Evolutionary conservation across 2,888 invertebrate species (phyloP).

Genomic region (Omphaloscelis lunosa): DNA sequence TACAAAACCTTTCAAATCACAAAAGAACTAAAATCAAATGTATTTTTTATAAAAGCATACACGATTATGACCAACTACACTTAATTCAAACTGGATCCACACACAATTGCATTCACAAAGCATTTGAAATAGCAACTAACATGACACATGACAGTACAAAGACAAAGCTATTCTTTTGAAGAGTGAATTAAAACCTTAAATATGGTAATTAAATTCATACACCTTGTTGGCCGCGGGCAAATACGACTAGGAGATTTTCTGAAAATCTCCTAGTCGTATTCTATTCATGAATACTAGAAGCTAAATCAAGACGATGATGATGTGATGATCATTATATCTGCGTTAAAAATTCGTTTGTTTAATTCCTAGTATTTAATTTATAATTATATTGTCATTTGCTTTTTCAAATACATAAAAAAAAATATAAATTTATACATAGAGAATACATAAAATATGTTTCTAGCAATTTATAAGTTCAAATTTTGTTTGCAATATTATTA

Average conservation of each 20-base stretch:
- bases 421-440: too few relatives aligned
- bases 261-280: too few relatives aligned
- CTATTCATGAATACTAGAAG: too few relatives aligned
- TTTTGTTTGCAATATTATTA: too few relatives aligned
- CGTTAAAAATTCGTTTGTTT: too few relatives aligned
- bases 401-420: too few relatives aligned
- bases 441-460: too few relatives aligned
- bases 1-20: not conserved
- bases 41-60: conserved; percentile 37
- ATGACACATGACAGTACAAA: conserved; percentile 13
- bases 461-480: too few relatives aligned
- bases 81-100: conserved; percentile 1
- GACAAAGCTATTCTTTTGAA: conserved; percentile 7
- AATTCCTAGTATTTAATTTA: too few relatives aligned
- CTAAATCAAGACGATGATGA: too few relatives aligned
- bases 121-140: conserved; percentile 13
- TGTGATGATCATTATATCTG: too few relatives aligned
- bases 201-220: conserved; percentile 21
- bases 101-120: conserved; percentile 25
- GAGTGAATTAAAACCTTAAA: conserved; percentile 12
- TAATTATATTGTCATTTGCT: too few relatives aligned
- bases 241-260: not conserved
- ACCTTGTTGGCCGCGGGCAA: not conserved
- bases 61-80: not conserved
- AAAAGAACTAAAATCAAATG: conserved; percentile 13